A percentile compares a stretch with the other conserved stretches of the same genome.
phyloP scores from a whole-genome alignment of 2,797 vertebrate species.

The Numenius phaeopus region DNA sequence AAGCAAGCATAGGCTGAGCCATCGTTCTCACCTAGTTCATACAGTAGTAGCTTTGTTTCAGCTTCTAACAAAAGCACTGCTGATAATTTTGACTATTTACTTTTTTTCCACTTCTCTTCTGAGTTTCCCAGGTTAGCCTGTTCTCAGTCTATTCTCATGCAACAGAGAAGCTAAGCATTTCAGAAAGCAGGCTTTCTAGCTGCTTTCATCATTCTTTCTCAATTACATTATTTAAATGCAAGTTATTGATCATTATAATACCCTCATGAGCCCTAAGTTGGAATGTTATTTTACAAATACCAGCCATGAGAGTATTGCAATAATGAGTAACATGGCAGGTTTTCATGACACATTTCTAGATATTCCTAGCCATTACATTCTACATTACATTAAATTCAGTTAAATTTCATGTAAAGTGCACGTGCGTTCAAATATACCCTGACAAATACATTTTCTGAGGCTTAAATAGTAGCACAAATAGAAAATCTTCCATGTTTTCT shows the following conservation, averaged over 20 bases:
- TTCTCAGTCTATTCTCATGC: neutral
- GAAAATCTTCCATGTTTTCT: neutral
- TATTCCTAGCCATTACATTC: neutral
- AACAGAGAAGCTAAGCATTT: neutral
- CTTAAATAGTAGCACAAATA: neutral
- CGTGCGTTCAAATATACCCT: neutral
- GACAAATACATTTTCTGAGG: neutral
- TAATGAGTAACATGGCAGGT: neutral
- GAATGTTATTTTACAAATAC: neutral
- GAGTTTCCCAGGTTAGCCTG: neutral
- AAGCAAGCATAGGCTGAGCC: neutral
- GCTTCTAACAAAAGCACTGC: neutral
- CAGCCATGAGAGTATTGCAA: neutral
- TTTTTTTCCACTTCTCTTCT: neutral
- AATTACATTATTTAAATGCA: neutral
- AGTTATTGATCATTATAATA: neutral
- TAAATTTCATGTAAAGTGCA: neutral
- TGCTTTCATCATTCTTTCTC: neutral
- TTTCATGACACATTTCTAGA: neutral
- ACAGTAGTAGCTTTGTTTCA: neutral
- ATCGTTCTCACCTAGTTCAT: neutral
- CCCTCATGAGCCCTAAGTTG: neutral
- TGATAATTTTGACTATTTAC: neutral
- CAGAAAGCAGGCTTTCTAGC: neutral
- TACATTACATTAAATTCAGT: neutral